These are phyloP conservation scores for Epizoanthus ramosus DNA, from an alignment of 92 coral and sea anemone genomes.

Conservation along the genomic window DNA sequence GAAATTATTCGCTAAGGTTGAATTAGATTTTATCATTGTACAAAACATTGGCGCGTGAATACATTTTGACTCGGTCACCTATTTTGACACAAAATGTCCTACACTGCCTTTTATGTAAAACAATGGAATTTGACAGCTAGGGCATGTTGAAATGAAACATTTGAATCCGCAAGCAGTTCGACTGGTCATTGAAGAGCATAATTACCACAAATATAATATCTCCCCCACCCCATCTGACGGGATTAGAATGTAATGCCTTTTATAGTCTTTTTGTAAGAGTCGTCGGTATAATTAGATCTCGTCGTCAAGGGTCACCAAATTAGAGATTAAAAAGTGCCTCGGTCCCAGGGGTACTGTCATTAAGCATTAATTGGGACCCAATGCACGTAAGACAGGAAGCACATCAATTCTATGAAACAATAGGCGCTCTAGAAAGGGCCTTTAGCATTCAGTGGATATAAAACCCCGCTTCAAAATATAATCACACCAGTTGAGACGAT, in stretches of 20 bases:
- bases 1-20: conserved; percentile 45
- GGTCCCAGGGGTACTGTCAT: conserved; percentile 93
- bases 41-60: conserved; percentile 51
- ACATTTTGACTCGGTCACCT: conserved; percentile 51
- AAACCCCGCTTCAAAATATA: conserved; percentile 64
- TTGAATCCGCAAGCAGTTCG: conserved; percentile 49
- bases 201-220: conserved; percentile 76
- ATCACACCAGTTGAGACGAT: conserved; percentile 54
- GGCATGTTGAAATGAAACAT: conserved; percentile 39
- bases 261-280: conserved; percentile 80
- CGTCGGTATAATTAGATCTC: conserved; percentile 90
- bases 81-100: conserved; percentile 53
- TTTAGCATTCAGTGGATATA: conserved; percentile 81
- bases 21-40: conserved; percentile 52
- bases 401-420: conserved; percentile 92
- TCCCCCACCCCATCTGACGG: conserved; percentile 77
- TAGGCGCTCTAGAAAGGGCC: conserved; percentile 82
- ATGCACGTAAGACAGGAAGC: conserved; percentile 97
- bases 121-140: conserved; percentile 69
- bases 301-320: conserved; percentile 91
- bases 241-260: conserved; percentile 80
- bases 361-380: conserved; percentile 92
- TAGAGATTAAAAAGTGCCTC: conserved; percentile 87
- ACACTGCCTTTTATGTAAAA: conserved; percentile 59
- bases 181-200: conserved; percentile 62